A percentile compares a stretch with the other conserved stretches of the same genome.
These are phyloP conservation scores for Trichosurus vulpecula DNA, from an alignment of 2,797 vertebrate genomes.

Conservation along the genomic window DNA sequence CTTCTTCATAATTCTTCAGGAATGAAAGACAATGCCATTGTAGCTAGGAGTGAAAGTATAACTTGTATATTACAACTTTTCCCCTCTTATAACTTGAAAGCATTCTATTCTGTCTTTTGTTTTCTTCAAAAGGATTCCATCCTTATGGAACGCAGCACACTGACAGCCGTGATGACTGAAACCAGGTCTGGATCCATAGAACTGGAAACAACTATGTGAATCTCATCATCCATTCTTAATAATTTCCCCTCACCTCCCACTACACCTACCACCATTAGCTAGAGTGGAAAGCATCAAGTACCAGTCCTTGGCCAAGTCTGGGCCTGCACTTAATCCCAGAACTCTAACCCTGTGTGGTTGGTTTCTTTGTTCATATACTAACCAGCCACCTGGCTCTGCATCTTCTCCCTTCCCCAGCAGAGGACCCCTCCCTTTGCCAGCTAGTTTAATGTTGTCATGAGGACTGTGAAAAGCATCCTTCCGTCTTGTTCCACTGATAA, in stretches of 20 bases:
- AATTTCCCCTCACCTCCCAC: not conserved
- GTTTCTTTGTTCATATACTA: slow-evolving; percentile 16
- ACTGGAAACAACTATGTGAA: not conserved
- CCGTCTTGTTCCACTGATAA: slow-evolving; percentile 3
- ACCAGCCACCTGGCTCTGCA: not conserved
- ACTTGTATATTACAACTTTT: slow-evolving; percentile 23
- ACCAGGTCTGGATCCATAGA: not conserved
- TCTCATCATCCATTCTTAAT: rapidly evolving
- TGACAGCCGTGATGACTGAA: not conserved
- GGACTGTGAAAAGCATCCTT: not conserved
- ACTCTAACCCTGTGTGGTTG: not conserved
- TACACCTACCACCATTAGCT: not conserved
- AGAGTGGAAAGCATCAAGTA: not conserved
- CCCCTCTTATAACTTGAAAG: slow-evolving; percentile 32
- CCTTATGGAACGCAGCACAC: not conserved
- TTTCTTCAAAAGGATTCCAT: slow-evolving; percentile 42
- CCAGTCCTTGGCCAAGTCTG: not conserved
- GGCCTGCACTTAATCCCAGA: not conserved
- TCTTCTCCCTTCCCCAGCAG: not conserved
- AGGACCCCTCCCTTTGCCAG: not conserved
- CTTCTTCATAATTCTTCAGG: slow-evolving; percentile 27
- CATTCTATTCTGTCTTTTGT: not conserved
- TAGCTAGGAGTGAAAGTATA: not conserved
- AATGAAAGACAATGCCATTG: slow-evolving; percentile 22
- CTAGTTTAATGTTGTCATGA: slow-evolving; percentile 33